These are phyloP conservation scores for Melanerpes aurifrons DNA, from an alignment of 2,113 vertebrate species.

Conservation along the genomic window DNA sequence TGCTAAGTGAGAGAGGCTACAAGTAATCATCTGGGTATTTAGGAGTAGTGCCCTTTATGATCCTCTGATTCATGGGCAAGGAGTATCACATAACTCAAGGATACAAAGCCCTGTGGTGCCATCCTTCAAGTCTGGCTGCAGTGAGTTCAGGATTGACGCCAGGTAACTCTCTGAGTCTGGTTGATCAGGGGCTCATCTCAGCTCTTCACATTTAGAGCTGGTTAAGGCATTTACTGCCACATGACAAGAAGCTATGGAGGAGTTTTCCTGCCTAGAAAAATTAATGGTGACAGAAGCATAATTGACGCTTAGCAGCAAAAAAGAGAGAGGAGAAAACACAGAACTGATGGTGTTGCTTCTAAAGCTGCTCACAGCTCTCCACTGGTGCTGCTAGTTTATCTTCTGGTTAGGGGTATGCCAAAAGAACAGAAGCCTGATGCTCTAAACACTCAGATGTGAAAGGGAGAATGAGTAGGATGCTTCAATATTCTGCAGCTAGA, in stretches of 20 bases:
- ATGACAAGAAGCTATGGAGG: not conserved
- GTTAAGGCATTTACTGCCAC: not conserved
- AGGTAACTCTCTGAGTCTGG: not conserved
- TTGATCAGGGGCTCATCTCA: not conserved
- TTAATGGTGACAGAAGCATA: not conserved
- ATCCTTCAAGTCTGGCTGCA: slow-evolving; percentile 38
- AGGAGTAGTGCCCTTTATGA: slow-evolving; percentile 35
- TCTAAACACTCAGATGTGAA: not conserved
- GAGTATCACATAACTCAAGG: slow-evolving; percentile 44
- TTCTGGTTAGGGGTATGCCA: not conserved
- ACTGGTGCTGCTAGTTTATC: not conserved
- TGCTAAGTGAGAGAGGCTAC: slow-evolving; percentile 1
- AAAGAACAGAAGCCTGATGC: fast-evolving
- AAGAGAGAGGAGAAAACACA: not conserved
- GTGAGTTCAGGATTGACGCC: not conserved
- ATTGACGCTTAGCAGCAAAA: not conserved
- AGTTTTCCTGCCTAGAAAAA: not conserved
- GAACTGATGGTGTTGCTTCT: not conserved
- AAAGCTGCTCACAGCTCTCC: not conserved
- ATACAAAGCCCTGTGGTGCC: slow-evolving; percentile 28
- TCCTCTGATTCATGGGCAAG: slow-evolving; percentile 53
- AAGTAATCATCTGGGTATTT: slow-evolving; percentile 45
- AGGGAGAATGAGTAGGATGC: not conserved
- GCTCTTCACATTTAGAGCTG: not conserved
- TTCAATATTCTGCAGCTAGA: not conserved